Evolutionary conservation across 2,797 vertebrate species (phyloP).

Genomic region (Chaetophractus vellerosus): DNA sequence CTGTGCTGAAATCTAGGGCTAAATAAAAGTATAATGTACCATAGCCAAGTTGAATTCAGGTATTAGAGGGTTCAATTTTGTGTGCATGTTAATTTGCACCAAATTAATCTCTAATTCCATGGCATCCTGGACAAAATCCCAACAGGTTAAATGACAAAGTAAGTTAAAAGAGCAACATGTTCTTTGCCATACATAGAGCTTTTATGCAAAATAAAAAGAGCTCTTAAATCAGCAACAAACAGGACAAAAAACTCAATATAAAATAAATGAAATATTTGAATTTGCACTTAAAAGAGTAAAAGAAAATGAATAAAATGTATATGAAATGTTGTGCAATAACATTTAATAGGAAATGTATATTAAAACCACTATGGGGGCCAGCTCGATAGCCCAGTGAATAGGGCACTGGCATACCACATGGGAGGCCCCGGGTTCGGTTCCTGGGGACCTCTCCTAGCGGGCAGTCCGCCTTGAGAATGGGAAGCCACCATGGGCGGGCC

Average conservation of each 20-base stretch:
- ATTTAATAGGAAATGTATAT: not conserved
- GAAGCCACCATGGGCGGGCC: too few species aligned
- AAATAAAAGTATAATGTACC: not conserved
- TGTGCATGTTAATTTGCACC: too few species aligned
- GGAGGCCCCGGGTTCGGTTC: too few species aligned
- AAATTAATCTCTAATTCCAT: not conserved
- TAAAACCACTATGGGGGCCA: not conserved
- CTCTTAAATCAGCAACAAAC: not conserved
- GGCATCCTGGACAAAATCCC: not conserved
- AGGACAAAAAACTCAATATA: not conserved
- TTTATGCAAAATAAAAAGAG: not conserved
- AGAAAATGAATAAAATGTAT: not conserved
- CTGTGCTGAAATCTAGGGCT: not conserved
- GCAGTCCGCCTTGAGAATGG: too few species aligned
- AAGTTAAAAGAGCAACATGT: not conserved
- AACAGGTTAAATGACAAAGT: not conserved
- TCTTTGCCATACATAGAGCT: not conserved
- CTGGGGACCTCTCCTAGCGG: too few species aligned
- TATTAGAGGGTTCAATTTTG: not conserved
- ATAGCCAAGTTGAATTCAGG: not conserved
- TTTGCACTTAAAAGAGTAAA: not conserved
- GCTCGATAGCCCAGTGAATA: too few species aligned
- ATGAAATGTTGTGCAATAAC: not conserved
- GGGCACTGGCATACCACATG: too few species aligned
- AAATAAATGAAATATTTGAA: not conserved